Evolutionary conservation across 35 echinoderm and acorn worm species (phyloP).

Genomic region (Stichopus chloronotus): DNA sequence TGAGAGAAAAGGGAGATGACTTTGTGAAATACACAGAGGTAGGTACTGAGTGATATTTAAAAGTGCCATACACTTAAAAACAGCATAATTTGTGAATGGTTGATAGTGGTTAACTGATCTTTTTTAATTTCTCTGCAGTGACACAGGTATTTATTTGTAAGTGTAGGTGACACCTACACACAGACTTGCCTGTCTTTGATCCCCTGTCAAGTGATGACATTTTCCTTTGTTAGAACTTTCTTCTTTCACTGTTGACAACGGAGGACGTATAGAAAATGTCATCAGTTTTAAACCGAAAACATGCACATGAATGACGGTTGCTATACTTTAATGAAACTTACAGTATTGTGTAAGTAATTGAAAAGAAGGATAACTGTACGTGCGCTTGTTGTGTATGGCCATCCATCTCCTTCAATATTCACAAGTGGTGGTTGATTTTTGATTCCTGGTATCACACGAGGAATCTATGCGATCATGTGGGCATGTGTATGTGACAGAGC

Average conservation of each 20-base stretch:
- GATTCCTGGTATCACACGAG: not conserved
- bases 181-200: not conserved
- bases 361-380: not conserved
- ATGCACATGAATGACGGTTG: too few species aligned
- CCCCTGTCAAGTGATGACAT: not conserved
- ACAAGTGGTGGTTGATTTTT: conserved; percentile 8
- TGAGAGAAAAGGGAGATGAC: not conserved
- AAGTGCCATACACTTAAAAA: not conserved
- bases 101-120: not conserved
- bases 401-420: not conserved
- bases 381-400: not conserved
- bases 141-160: not conserved
- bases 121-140: not conserved
- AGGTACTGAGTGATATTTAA: not conserved
- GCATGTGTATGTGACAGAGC: conserved; percentile 32
- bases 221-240: not conserved
- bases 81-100: not conserved
- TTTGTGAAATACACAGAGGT: not conserved
- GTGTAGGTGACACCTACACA: not conserved
- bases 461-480: not conserved
- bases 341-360: too few species aligned
- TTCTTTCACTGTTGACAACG: too few species aligned
- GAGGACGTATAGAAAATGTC: too few species aligned
- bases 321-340: too few species aligned
- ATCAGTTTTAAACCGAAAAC: too few species aligned